phyloP scores from a whole-genome alignment of 2,797 vertebrate genomes.

The Oreonectes daqikongensis region DNA sequence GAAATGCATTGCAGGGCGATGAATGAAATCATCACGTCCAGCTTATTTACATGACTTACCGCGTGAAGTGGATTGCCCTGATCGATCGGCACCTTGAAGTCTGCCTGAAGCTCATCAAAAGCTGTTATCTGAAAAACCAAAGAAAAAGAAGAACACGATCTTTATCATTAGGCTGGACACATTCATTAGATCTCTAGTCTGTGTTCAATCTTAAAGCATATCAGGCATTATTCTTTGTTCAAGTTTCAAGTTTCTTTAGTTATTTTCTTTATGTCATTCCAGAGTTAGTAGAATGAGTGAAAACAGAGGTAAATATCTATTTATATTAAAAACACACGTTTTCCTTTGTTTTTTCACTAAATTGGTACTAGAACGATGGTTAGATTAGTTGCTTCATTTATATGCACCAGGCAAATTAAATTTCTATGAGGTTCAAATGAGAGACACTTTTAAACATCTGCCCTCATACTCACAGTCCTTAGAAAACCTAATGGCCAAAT shows the following conservation, averaged over 20 bases:
- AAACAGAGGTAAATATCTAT: no score
- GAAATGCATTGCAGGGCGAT: slow-evolving; percentile 11
- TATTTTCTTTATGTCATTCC: neutral
- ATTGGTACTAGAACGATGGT: neutral
- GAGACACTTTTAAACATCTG: neutral
- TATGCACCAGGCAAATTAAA: neutral
- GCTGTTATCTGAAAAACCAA: slow-evolving; percentile 86
- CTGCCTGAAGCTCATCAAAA: slow-evolving; percentile 94
- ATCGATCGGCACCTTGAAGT: slow-evolving; percentile 97
- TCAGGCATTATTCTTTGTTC: neutral
- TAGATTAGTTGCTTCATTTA: neutral
- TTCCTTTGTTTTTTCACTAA: no score
- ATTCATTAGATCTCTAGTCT: neutral
- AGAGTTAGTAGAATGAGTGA: neutral
- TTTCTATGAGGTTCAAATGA: neutral
- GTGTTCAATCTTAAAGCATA: neutral
- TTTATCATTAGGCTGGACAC: slow-evolving; percentile 22
- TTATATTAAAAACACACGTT: no score
- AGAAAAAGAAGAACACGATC: slow-evolving; percentile 41
- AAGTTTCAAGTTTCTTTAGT: neutral
- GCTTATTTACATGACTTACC: slow-evolving; percentile 74
- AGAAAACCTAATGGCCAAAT: neutral
- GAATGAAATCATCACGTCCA: slow-evolving; percentile 7
- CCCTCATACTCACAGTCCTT: neutral
- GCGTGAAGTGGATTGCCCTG: slow-evolving; percentile 95